Conservation (phyloP, 2,888 invertebrate species). For the Acutogordius australiensis region DNA sequence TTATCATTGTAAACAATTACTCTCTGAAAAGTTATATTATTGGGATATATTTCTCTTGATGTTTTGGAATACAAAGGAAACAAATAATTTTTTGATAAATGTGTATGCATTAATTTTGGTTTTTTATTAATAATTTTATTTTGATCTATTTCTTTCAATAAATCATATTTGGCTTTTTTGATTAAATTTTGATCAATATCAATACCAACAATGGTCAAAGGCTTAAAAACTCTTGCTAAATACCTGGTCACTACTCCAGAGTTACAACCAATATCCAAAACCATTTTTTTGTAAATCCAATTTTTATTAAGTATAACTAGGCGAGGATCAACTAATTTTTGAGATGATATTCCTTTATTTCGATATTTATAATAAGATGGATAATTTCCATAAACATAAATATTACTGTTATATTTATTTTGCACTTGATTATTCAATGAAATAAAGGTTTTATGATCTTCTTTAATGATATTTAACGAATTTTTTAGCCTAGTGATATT, state of each 20-base stretch:
- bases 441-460: too few species aligned
- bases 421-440: too few species aligned
- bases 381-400: slow-evolving; percentile 9
- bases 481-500: too few species aligned
- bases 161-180: slow-evolving; percentile 40
- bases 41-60: not conserved
- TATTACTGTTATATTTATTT: too few species aligned
- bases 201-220: slow-evolving; percentile 51
- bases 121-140: not conserved
- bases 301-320: slow-evolving; percentile 21
- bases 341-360: slow-evolving; percentile 11
- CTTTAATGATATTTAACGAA: too few species aligned
- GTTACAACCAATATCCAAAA: slow-evolving; percentile 88
- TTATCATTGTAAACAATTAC: too few species aligned
- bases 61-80: not conserved
- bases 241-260: slow-evolving; percentile 72
- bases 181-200: slow-evolving; percentile 72
- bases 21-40: not conserved
- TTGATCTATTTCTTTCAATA: slow-evolving; percentile 36
- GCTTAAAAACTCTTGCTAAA: slow-evolving; percentile 52
- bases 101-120: not conserved
- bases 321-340: slow-evolving; percentile 14
- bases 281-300: slow-evolving; percentile 37
- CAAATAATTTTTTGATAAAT: not conserved
- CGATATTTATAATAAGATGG: slow-evolving; percentile 7